Evolutionary conservation across 2,888 invertebrate genomes (phyloP).

Genomic region (Chymomyza fuscimana): DNA sequence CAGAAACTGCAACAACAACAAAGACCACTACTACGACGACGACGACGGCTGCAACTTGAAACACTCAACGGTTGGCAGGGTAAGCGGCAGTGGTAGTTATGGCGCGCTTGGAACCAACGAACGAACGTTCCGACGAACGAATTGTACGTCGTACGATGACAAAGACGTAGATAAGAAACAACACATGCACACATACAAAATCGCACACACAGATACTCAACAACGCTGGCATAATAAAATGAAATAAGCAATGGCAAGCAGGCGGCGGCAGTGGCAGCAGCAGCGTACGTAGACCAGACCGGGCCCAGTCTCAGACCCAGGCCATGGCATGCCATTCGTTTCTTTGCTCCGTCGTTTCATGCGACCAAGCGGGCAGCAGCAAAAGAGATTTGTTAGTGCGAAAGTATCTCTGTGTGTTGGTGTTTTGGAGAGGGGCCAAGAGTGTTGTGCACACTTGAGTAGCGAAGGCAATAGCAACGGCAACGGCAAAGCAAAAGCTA

Average conservation of each 20-base stretch:
- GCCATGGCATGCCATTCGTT: conserved; percentile 54
- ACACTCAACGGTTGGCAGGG: conserved; percentile 31
- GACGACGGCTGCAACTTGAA: conserved; percentile 65
- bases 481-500: conserved; percentile 39
- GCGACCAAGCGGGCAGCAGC: not conserved
- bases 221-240: conserved; percentile 65
- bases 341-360: conserved; percentile 20
- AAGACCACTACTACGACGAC: conserved; percentile 47
- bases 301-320: conserved; percentile 15
- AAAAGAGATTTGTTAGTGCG: conserved; percentile 22
- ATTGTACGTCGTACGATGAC: conserved; percentile 61
- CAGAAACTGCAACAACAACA: conserved; percentile 30
- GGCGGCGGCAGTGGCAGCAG: conserved; percentile 14
- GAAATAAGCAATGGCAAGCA: conserved; percentile 48
- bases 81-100: conserved; percentile 59
- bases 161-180: conserved; percentile 75
- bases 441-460: conserved; percentile 55
- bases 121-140: conserved; percentile 28
- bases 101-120: conserved; percentile 63
- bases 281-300: conserved; percentile 20
- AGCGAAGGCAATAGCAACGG: conserved; percentile 39
- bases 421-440: conserved; percentile 7
- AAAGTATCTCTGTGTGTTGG: conserved; percentile 31
- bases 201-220: conserved; percentile 27
- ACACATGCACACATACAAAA: conserved; percentile 53